Evolutionary conservation across 2,797 vertebrate species (phyloP).

Genomic region (Distichodus sexfasciatus): DNA sequence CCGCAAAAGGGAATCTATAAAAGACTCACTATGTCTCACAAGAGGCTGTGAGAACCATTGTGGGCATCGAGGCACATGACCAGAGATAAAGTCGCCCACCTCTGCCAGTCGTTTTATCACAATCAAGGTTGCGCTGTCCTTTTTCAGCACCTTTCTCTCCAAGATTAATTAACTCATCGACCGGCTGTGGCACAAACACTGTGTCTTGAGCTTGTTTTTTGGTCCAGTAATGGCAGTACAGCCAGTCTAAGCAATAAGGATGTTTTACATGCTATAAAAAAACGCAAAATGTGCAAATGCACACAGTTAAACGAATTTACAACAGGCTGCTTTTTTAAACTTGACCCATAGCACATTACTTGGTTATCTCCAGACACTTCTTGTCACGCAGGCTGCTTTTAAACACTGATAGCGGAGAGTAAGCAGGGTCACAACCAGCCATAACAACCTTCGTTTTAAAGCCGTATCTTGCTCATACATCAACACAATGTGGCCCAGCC

Average conservation of each 20-base stretch:
- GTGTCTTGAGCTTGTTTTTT: no score
- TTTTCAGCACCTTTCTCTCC: not conserved
- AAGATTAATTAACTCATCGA: not conserved
- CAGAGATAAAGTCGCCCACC: not conserved
- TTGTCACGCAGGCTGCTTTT: not conserved
- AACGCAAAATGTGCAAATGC: not conserved
- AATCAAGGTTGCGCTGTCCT: not conserved
- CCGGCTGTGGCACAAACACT: no score
- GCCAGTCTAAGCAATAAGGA: no score
- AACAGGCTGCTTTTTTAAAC: not conserved
- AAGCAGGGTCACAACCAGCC: not conserved
- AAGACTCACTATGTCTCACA: not conserved
- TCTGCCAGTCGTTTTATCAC: not conserved
- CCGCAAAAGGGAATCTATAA: not conserved
- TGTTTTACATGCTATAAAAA: not conserved
- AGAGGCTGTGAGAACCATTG: not conserved
- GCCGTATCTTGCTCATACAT: not conserved
- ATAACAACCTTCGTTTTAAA: constrained; percentile 7
- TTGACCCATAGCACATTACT: not conserved
- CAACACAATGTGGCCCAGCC: not conserved
- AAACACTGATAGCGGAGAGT: not conserved
- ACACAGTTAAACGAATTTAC: not conserved
- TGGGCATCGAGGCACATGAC: not conserved
- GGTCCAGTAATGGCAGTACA: no score
- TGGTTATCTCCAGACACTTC: not conserved